Base-by-base conservation (phyloP, 2,113 vertebrate species). In the Xenus cinereus region DNA sequence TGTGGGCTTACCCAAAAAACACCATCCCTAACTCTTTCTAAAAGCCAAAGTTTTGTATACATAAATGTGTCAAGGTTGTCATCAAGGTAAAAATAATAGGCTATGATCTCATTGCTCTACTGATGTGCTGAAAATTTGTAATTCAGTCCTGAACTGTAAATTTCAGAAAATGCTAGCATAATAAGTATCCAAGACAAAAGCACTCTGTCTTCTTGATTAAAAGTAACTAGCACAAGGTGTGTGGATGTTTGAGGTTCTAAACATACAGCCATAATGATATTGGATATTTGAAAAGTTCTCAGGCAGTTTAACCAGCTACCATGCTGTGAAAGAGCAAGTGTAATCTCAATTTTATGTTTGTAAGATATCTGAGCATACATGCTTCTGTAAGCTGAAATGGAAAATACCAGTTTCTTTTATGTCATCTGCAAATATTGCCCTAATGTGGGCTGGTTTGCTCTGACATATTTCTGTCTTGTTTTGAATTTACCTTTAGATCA, bases 291-390 rank as follows among this genome's bases (percentile, higher is more conserved):
- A 64, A 64, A 64, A 64, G 48, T 75, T 76, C 45, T 84, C 27
- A 43, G 45, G 33, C n/a, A 84, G 10, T 3, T 80, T 71, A 72
- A 57, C 7, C 24, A 63, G 12, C 33, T 69, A 15, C 32, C 7
- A 0, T 28, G 7, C 28, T 37, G 14, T 1, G 1, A 80, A 86
- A 86, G 23, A 74, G 21, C 41, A 82, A 53, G 35, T 77, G 13
- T 75, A 12, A 14, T 59, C 28, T 71, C 28, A 14, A 4, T 56
- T 80, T 51, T 21, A 48, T 0, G 0, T 62, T 89, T 51, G 3
- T 69, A 24, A 84, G 8, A 7, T 69, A 43, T 8, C 30, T 14
- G 35, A 74, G 51, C 9, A 51, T 17, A 51, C 5, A 1, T 41
- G 26, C 14, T 82, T 88, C 60, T 66, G 5, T 80, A 64, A 89